Evolutionary conservation across 1,140 invertebrate genomes (phyloP).

Genomic region (Polypedilum pembai): DNA sequence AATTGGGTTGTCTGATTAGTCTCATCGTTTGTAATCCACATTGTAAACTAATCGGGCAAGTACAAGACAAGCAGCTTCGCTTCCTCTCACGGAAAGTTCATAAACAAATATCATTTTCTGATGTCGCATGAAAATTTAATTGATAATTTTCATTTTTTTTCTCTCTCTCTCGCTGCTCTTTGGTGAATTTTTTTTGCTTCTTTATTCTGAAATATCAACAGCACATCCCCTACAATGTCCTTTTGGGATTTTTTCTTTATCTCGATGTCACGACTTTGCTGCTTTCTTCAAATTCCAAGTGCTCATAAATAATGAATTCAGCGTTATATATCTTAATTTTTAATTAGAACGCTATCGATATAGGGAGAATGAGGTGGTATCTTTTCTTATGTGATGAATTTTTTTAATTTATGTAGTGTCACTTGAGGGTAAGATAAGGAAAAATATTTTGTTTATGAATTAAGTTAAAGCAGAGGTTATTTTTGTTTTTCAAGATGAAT

Average conservation of each 20-base stretch:
- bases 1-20: background rate
- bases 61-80: background rate
- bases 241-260: conserved; percentile 23
- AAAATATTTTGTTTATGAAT: conserved; percentile 18
- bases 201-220: background rate
- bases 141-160: conserved; percentile 16
- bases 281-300: background rate
- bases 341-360: conserved; percentile 27
- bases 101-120: conserved; percentile 19
- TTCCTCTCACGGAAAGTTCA: background rate
- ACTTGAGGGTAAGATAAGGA: background rate
- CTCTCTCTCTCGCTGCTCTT: background rate
- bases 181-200: conserved; percentile 6
- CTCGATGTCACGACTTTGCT: background rate
- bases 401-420: background rate
- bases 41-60: background rate
- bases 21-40: too few relatives aligned
- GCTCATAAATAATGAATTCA: conserved; percentile 22
- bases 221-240: background rate
- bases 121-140: conserved; percentile 7
- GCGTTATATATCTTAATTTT: conserved; percentile 24
- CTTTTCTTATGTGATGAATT: conserved; percentile 20
- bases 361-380: background rate
- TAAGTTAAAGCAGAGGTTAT: background rate
- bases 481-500: too few relatives aligned